Conservation (phyloP, 2,113 vertebrate species). For the Hiodon tergisus region DNA sequence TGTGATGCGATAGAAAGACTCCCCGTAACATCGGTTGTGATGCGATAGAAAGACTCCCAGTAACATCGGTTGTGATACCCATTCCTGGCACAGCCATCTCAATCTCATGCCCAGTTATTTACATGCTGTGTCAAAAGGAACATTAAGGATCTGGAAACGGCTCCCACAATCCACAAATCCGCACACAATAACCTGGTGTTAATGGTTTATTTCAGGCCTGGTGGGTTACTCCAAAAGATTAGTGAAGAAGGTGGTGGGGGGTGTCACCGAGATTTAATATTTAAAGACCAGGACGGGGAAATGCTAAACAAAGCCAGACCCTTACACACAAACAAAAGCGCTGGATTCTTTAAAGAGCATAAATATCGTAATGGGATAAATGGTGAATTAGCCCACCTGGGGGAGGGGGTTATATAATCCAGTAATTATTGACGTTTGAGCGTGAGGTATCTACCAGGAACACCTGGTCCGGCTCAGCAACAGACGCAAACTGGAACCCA, state of each 20-base stretch:
- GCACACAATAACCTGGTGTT: constrained; percentile 10
- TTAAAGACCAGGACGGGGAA: constrained; percentile 2
- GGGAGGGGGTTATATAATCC: constrained; percentile 69
- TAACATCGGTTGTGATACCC: too few relatives aligned
- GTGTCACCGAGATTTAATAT: constrained; percentile 2
- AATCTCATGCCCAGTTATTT: background rate
- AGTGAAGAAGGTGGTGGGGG: background rate
- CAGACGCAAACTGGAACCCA: constrained; percentile 52
- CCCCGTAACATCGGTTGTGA: too few relatives aligned
- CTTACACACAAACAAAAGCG: constrained; percentile 17
- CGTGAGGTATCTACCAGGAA: constrained; percentile 64
- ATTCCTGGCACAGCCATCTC: background rate
- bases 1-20: too few relatives aligned
- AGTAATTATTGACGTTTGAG: constrained; percentile 61
- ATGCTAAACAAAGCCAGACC: background rate
- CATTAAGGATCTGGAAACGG: background rate
- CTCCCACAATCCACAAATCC: constrained; percentile 21
- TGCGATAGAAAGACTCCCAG: too few relatives aligned
- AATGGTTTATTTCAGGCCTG: constrained; percentile 18
- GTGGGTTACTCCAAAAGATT: constrained; percentile 8
- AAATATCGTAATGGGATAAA: constrained; percentile 76
- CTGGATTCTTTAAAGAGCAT: constrained; percentile 39
- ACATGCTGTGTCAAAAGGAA: background rate
- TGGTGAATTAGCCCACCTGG: constrained; percentile 64
- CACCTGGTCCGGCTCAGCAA: constrained; percentile 72